phyloP scores from a whole-genome alignment of 2,113 vertebrate genomes.

The Corvus hawaiiensis region DNA sequence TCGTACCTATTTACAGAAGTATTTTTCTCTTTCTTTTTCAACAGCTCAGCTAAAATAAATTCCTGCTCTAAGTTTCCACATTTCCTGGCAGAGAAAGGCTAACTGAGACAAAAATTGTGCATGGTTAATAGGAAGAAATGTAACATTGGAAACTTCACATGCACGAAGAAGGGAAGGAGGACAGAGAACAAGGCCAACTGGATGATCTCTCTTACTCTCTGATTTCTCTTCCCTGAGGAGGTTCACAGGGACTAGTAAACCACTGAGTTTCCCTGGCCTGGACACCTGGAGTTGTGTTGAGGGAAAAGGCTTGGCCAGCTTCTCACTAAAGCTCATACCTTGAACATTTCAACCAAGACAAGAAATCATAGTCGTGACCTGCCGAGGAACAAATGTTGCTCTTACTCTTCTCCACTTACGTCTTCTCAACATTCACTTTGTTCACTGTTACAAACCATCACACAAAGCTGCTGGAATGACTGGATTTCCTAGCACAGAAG shows the following conservation, averaged over 20 bases:
- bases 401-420: neutral
- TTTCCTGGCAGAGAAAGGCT: neutral
- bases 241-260: neutral
- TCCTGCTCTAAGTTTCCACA: neutral
- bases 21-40: neutral
- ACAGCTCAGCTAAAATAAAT: neutral
- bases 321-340: neutral
- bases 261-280: neutral
- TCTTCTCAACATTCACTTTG: neutral
- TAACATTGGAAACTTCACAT: neutral
- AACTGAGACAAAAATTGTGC: neutral
- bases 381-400: neutral
- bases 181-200: neutral
- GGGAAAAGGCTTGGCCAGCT: neutral
- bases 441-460: neutral
- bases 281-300: neutral
- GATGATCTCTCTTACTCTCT: neutral
- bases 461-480: neutral
- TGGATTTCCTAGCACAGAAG: neutral
- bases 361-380: neutral
- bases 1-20: neutral
- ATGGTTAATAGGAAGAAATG: neutral
- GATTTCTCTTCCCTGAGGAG: neutral
- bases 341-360: neutral
- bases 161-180: neutral